Base-by-base conservation (phyloP, 1,140 invertebrate genomes). In the Ganaspis sp. region DNA sequence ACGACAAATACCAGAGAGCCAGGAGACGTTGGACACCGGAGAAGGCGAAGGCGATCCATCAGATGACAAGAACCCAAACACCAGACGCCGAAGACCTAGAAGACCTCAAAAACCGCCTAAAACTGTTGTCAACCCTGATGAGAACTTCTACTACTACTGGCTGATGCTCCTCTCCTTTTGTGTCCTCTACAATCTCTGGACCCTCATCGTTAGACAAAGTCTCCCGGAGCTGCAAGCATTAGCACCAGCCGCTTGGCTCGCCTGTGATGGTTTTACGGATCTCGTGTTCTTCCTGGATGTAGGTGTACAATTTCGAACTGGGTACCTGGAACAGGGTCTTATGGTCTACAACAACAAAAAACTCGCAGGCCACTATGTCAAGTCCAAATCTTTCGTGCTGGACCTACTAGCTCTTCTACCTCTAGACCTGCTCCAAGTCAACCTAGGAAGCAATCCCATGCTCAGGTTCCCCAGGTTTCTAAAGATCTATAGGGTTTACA, bases 91-190 rank as follows among this genome's bases (percentile, higher is more conserved):
- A 19, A 92, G 95, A 75, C 92, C 95, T 17, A 93, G 95, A 74
- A 93, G 93, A 76, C 90, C 92, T 9, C 93, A 95, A 81, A 90
- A 87, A 69, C 94, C 94, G 69, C 95, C 95, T n/a, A 92, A 94
- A 26, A 95, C 94, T n/a, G 97, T 99, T 21, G 95, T 99, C 76
- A 98, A 98, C 91, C 97, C 98, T 0, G 97, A 99, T 90, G 97
- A 97, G 81, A 98, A 97, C 87, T 97, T 98, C 88, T 98, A 98
- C 92, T 98, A 98, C 91, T 97, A 97, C 87, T 99, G 98, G 98
- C 92, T 99, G 76, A 95, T 97, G 92, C 86, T 98, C 23, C 92
- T 98, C 76, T 98, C 97, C 17, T 87, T 95, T 69, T 97, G 97
- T 87, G 96, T 99, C 78, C 93, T 99, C 26, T 99, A 99, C 91